Conservation (phyloP, 1,140 invertebrate species). For the Zaprionus capensis region DNA sequence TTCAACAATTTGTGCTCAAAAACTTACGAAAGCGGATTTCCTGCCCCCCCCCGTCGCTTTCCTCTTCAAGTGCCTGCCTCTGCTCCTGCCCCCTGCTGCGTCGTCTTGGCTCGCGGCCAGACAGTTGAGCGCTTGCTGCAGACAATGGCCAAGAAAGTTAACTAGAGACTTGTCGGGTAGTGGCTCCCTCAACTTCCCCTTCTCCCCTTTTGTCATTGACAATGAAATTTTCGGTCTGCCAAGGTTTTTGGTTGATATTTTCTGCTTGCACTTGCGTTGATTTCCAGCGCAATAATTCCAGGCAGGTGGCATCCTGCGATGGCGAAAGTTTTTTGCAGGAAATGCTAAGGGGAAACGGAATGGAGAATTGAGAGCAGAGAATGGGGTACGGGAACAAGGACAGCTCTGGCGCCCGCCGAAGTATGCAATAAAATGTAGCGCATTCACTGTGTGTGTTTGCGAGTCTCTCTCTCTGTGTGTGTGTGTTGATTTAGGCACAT, state of each 20-base stretch:
- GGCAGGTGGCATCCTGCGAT: constrained; percentile 34
- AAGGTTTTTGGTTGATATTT: constrained; percentile 50
- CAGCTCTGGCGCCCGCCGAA: constrained; percentile 36
- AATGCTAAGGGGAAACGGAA: constrained; percentile 49
- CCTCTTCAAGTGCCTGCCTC: not conserved
- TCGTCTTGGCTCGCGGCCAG: constrained; percentile 21
- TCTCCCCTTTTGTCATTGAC: constrained; percentile 49
- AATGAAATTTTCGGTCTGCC: constrained; percentile 65
- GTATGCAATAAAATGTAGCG: constrained; percentile 81
- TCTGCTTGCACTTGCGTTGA: constrained; percentile 35
- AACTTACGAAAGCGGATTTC: constrained; percentile 78
- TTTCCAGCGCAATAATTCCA: constrained; percentile 50
- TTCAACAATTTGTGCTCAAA: constrained; percentile 79
- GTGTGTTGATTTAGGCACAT: constrained; percentile 74
- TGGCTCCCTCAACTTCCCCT: not conserved
- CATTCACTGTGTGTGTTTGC: constrained; percentile 31
- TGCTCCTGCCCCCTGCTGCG: not conserved
- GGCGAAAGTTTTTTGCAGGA: constrained; percentile 57
- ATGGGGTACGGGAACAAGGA: not conserved
- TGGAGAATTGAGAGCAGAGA: not conserved
- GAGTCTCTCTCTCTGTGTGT: not conserved
- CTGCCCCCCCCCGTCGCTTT: constrained; percentile 3
- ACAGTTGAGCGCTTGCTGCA: constrained; percentile 57
- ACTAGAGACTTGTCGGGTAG: constrained; percentile 48
- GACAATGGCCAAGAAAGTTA: constrained; percentile 78